Evolutionary conservation across 2,888 invertebrate genomes (phyloP).

Genomic region (Schrankia costaestrigalis): DNA sequence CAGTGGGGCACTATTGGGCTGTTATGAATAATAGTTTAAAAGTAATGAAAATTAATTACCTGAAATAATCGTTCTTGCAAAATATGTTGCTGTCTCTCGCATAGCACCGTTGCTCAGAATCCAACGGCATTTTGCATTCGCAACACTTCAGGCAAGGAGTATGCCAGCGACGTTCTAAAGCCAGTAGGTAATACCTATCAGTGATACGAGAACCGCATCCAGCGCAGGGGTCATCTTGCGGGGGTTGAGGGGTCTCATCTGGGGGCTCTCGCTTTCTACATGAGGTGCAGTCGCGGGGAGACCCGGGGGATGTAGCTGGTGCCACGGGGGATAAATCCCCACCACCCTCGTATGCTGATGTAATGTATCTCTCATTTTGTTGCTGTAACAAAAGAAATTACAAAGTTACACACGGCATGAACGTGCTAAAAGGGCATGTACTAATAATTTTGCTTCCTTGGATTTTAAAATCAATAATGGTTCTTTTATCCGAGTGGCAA

Average conservation of each 20-base stretch:
- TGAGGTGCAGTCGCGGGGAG: slow-evolving; percentile 81
- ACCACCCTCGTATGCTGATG: slow-evolving; percentile 85
- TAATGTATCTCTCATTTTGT: slow-evolving; percentile 86
- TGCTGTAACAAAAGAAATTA: slow-evolving; percentile 65
- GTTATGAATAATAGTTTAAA: neutral
- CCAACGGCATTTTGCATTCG: slow-evolving; percentile 93
- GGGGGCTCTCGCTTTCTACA: slow-evolving; percentile 81
- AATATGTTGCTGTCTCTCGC: slow-evolving; percentile 95
- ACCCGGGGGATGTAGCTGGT: slow-evolving; percentile 83
- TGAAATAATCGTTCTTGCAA: slow-evolving; percentile 98
- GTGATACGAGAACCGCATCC: slow-evolving; percentile 93
- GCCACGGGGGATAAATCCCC: slow-evolving; percentile 87
- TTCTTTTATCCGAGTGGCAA: too few species aligned
- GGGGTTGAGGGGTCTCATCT: slow-evolving; percentile 66
- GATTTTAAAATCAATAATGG: too few species aligned
- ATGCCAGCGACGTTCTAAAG: slow-evolving; percentile 96
- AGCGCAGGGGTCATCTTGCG: slow-evolving; percentile 85
- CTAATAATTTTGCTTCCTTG: too few species aligned
- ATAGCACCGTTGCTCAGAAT: slow-evolving; percentile 95
- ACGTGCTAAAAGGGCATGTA: too few species aligned
- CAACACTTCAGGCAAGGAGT: slow-evolving; percentile 94
- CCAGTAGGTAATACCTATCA: slow-evolving; percentile 94
- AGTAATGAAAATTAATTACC: slow-evolving; percentile 78
- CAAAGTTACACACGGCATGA: neutral
- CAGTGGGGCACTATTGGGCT: too few species aligned